These are phyloP conservation scores for Poeciliopsis occidentalis DNA, from an alignment of 2,113 vertebrate genomes.

Conservation along the genomic window DNA sequence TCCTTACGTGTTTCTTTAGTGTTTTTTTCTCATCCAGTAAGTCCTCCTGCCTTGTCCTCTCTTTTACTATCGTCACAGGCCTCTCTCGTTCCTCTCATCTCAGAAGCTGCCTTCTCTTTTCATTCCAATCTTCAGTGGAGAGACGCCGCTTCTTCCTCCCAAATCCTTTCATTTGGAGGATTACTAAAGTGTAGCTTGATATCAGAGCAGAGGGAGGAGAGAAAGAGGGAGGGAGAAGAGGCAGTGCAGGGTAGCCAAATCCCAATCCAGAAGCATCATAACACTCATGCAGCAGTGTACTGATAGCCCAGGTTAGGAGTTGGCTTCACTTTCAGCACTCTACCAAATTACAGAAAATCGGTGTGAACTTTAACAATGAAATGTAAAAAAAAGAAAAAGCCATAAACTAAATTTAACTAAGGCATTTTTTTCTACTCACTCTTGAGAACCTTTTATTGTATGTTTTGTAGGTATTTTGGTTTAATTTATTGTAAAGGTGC, in stretches of 20 bases:
- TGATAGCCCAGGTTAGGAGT: conserved; percentile 21
- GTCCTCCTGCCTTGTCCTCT: conserved; percentile 17
- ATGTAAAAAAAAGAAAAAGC: not conserved
- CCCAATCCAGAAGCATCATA: conserved; percentile 60
- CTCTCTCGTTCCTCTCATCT: conserved; percentile 60
- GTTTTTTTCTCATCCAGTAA: conserved; percentile 10
- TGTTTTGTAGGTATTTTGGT: not conserved
- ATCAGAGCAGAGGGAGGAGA: conserved; percentile 58
- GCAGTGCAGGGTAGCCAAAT: conserved; percentile 38
- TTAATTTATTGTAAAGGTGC: not conserved
- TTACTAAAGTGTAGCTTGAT: conserved; percentile 78
- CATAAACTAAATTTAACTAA: no score
- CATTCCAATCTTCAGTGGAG: conserved; percentile 72
- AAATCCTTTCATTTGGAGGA: conserved; percentile 79
- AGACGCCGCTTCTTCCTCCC: conserved; percentile 68
- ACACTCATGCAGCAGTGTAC: conserved; percentile 48
- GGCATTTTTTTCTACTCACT: not conserved
- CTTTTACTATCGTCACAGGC: conserved; percentile 43
- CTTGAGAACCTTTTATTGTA: not conserved
- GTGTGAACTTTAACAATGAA: not conserved
- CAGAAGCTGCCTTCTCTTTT: conserved; percentile 66
- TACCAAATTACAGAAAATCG: conserved; percentile 2
- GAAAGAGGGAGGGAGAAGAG: conserved; percentile 28
- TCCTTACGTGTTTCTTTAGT: conserved; percentile 26
- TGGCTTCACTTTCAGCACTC: conserved; percentile 13